Evolutionary conservation across 2,888 invertebrate genomes (phyloP).

Genomic region (Pegoplata infirma): DNA sequence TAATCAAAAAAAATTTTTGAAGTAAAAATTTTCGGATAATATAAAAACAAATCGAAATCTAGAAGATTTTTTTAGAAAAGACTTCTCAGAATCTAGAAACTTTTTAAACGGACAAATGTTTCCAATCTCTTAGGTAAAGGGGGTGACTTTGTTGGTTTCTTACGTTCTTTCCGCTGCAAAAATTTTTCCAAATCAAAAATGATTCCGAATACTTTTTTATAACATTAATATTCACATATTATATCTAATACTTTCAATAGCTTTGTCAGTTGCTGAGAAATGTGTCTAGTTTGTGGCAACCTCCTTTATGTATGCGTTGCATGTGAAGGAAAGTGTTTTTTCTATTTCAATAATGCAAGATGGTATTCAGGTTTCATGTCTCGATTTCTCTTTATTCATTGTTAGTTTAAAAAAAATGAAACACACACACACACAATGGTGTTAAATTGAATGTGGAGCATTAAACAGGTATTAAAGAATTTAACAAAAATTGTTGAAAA

Average conservation of each 20-base stretch:
- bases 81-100: too few relatives aligned
- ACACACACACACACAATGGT: too few relatives aligned
- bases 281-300: conserved; percentile 7
- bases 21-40: too few relatives aligned
- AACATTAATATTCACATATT: neutral
- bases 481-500: neutral
- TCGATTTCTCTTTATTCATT: conserved; percentile 18
- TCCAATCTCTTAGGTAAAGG: too few relatives aligned
- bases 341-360: neutral
- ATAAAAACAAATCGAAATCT: too few relatives aligned
- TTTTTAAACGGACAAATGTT: too few relatives aligned
- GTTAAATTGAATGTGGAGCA: conserved; percentile 41
- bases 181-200: too few relatives aligned
- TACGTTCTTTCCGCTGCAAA: too few relatives aligned
- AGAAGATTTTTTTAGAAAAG: too few relatives aligned
- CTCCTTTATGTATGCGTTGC: neutral
- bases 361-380: conserved; percentile 19
- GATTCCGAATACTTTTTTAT: too few relatives aligned
- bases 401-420: neutral
- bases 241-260: conserved; percentile 51
- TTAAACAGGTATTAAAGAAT: conserved; percentile 36
- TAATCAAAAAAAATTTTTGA: too few relatives aligned
- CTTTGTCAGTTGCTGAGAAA: conserved; percentile 45
- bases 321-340: conserved; percentile 7
- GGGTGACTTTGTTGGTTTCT: too few relatives aligned